phyloP scores from a whole-genome alignment of 2,888 invertebrate species.

The Cylloceria caligata region DNA sequence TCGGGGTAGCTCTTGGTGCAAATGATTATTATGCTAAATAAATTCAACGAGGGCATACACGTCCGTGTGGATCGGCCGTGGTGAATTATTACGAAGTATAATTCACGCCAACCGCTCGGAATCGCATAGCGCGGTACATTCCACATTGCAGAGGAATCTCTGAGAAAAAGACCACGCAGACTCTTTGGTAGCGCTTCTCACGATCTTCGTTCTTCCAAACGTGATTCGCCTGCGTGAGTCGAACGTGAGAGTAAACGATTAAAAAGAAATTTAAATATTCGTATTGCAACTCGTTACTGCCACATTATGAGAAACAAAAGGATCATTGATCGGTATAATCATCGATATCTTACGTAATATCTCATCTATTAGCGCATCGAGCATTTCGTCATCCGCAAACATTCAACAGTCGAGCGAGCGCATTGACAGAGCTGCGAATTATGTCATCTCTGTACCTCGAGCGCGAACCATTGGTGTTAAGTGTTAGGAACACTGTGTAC shows the following conservation, averaged over 20 bases:
- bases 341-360: conserved; percentile 27
- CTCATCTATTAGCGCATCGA: conserved; percentile 28
- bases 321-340: conserved; percentile 11
- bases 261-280: conserved; percentile 20
- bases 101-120: conserved; percentile 33
- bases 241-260: background rate
- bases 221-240: conserved; percentile 54
- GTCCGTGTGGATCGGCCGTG: conserved; percentile 9
- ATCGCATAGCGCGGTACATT: conserved; percentile 28
- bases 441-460: conserved; percentile 57
- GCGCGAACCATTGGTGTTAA: conserved; percentile 50
- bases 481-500: conserved; percentile 60
- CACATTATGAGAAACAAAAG: conserved; percentile 12
- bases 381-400: conserved; percentile 41
- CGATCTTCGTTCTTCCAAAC: conserved; percentile 55
- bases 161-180: background rate
- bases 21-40: conserved; percentile 44
- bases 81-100: conserved; percentile 16
- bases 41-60: conserved; percentile 19
- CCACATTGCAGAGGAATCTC: conserved; percentile 12
- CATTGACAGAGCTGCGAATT: conserved; percentile 50
- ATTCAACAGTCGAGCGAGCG: background rate
- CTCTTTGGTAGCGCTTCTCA: conserved; percentile 51
- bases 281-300: background rate
- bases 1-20: background rate